A percentile compares a stretch with the other conserved stretches of the same genome.
Evolutionary conservation across 2,888 invertebrate genomes (phyloP).

Genomic region (Platerodrilus igneus): DNA sequence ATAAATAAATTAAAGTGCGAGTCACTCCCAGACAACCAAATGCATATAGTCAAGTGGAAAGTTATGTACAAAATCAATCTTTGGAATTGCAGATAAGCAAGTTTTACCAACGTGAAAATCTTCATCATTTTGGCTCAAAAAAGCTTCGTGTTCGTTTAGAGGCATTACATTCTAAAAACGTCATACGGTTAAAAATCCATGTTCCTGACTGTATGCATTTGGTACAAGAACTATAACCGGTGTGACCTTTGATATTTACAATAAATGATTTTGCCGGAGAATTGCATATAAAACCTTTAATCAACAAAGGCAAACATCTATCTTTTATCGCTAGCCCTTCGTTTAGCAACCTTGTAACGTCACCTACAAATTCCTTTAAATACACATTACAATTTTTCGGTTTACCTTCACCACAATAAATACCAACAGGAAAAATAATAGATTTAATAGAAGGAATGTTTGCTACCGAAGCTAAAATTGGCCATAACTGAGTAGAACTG

Average conservation of each 20-base stretch:
- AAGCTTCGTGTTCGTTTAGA: slow-evolving; percentile 8
- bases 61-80: slow-evolving; percentile 1
- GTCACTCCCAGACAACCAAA: slow-evolving; percentile 2
- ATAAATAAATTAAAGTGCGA: slow-evolving; percentile 4
- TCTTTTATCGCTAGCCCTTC: slow-evolving; percentile 5
- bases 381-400: slow-evolving; percentile 3
- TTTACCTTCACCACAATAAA: slow-evolving; percentile 10
- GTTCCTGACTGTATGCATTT: slow-evolving; percentile 12
- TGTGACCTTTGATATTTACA: slow-evolving; percentile 11
- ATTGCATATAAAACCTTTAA: slow-evolving; percentile 23
- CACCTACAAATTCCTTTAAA: slow-evolving; percentile 10
- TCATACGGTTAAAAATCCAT: slow-evolving; percentile 7
- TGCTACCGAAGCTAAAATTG: slow-evolving; percentile 4
- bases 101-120: not conserved
- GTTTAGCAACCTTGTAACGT: slow-evolving; percentile 2
- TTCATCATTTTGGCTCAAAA: not conserved
- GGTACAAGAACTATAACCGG: slow-evolving; percentile 14
- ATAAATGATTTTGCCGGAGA: slow-evolving; percentile 17
- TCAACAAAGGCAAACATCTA: no score
- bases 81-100: not conserved
- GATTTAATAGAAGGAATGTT: slow-evolving; percentile 6
- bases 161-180: slow-evolving; percentile 3
- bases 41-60: slow-evolving; percentile 7
- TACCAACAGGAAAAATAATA: slow-evolving; percentile 7
- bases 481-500: slow-evolving; percentile 1